phyloP scores from a whole-genome alignment of 2,797 vertebrate species.

The Tangara arthus region DNA sequence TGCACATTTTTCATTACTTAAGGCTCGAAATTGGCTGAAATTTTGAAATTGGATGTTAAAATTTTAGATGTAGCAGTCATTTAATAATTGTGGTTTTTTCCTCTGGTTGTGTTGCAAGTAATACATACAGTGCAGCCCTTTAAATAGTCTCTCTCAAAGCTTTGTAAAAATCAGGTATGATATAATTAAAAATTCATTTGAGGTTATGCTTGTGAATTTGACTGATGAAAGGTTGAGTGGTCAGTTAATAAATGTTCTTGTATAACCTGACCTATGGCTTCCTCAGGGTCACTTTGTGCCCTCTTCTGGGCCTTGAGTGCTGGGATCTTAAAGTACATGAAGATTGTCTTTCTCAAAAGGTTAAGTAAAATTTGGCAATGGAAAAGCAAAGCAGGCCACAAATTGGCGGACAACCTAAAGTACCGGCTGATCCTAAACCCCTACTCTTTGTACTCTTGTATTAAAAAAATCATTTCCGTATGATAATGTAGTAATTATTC shows the following conservation, averaged over 20 bases:
- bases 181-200: constrained; percentile 74
- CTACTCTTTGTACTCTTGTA: neutral
- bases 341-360: neutral
- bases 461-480: neutral
- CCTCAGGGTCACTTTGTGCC: neutral
- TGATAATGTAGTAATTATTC: neutral
- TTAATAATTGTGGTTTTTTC: neutral
- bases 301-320: neutral
- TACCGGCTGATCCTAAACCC: neutral
- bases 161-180: constrained; percentile 60
- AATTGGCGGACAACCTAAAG: neutral
- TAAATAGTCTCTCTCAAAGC: constrained; percentile 46
- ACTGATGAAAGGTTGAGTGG: neutral
- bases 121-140: constrained; percentile 34
- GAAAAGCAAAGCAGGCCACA: neutral
- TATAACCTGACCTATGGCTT: neutral
- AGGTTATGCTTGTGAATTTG: constrained; percentile 45
- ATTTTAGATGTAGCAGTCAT: neutral
- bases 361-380: neutral
- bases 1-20: neutral
- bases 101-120: constrained; percentile 33
- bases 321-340: neutral
- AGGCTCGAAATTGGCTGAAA: neutral
- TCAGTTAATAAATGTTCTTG: neutral
- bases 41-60: neutral